Evolutionary conservation across 1,140 invertebrate genomes (phyloP), one percentile per base, ranked within the genome.

Genomic region (Eulimnadia texana): DNA sequence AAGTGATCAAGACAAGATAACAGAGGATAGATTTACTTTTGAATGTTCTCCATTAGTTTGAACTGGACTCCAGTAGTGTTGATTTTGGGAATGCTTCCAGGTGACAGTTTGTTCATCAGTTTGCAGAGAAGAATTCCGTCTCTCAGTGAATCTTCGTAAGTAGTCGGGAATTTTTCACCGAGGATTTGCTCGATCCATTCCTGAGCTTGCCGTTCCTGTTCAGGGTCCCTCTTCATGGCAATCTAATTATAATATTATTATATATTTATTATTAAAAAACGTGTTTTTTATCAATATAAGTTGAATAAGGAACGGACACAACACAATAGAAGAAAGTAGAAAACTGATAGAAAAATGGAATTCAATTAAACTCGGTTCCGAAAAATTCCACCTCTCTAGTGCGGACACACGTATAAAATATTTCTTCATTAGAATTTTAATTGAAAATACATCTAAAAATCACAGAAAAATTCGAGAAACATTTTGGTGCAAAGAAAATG

Each of bases 31-130:
- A 80, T 84, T 79, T 74, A 88, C 85, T 87, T 84, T 73, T 82
- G 86, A 51, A 93, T 84, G 69, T 95, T 95, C 69, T 95, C 90
- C 90, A 94, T 94, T 77, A 92, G 84, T 68, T 92, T 93, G 74
- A 93, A 95, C 66, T 93, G 89, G 0, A 87, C 88, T 2, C 90
- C 90, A 2, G 83, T 83, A 0, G 80, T 79, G 71, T 93, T 92
- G 67, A 94, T 85, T 72, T 88, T 93, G n/a, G 81, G 75, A 60
- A 94, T 84, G 65, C 84, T 80, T 25, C 90, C 90, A 2, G 91
- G 90, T 65, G 82, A 75, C 3, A 95, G 74, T 68, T 83, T 82
- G 74, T 93, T 92, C 84, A 94, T 93, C 53, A 95, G 72, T 67
- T 84, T 85, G 71, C 85, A 89, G 52, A 94, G 80, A 66, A 93